Conservation (phyloP, 2,113 vertebrate species). For the Lagopus leucura region DNA sequence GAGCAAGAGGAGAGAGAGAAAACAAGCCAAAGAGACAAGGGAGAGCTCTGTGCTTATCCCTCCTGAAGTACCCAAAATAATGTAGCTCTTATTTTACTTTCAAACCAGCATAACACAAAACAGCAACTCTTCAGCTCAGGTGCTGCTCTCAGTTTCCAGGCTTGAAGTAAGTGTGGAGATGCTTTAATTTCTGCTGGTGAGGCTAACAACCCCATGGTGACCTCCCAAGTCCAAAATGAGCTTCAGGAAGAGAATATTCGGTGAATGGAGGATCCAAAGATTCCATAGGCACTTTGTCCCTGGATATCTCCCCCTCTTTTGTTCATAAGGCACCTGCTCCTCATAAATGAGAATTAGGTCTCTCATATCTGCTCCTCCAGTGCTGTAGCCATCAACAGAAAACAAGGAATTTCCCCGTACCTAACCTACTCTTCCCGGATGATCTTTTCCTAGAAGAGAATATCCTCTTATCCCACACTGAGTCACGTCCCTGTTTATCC, state of each 20-base stretch:
- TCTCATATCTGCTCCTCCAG: neutral
- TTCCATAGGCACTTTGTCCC: neutral
- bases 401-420: neutral
- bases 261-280: neutral
- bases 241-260: neutral
- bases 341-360: neutral
- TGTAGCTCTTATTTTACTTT: neutral
- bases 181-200: neutral
- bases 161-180: neutral
- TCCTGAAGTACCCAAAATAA: neutral
- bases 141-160: neutral
- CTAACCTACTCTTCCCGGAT: neutral
- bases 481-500: neutral
- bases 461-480: neutral
- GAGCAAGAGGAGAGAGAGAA: neutral
- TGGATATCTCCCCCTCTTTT: neutral
- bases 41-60: neutral
- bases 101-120: neutral
- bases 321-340: neutral
- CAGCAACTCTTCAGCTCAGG: neutral
- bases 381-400: neutral
- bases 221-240: neutral
- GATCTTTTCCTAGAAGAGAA: neutral
- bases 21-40: neutral
- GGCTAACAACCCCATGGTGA: neutral